Conservation (phyloP, 2,888 invertebrate species). For the Baronia brevicornis region DNA sequence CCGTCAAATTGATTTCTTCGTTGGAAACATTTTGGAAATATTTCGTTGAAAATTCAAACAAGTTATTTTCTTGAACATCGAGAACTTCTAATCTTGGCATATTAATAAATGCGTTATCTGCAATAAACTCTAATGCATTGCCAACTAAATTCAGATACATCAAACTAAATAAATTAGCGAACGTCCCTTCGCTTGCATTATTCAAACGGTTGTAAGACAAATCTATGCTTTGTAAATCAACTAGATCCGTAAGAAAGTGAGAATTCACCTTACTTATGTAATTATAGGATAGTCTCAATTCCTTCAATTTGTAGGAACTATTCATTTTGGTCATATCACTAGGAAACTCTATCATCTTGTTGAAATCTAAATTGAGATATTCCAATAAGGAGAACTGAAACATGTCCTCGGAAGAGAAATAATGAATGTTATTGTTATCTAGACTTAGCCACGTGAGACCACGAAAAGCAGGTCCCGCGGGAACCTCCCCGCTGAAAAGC, state of each 20-base stretch:
- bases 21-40: constrained; percentile 79
- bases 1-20: constrained; percentile 73
- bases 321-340: constrained; percentile 42
- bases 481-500: constrained; percentile 81
- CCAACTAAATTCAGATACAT: constrained; percentile 85
- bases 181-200: constrained; percentile 77
- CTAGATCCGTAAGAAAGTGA: constrained; percentile 79
- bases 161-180: constrained; percentile 81
- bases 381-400: constrained; percentile 79
- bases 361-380: constrained; percentile 89
- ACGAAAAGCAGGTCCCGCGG: constrained; percentile 77
- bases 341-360: constrained; percentile 82
- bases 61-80: constrained; percentile 83
- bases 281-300: constrained; percentile 87
- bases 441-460: constrained; percentile 85
- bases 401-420: constrained; percentile 77
- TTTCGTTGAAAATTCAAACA: constrained; percentile 78
- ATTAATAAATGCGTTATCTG: constrained; percentile 80
- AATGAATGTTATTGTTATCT: constrained; percentile 86
- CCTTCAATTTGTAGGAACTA: constrained; percentile 80
- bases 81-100: constrained; percentile 81
- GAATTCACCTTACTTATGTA: constrained; percentile 78
- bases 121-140: constrained; percentile 81
- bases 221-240: constrained; percentile 81
- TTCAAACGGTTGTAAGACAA: constrained; percentile 83